A percentile compares a stretch with the other conserved stretches of the same genome.
phyloP scores from a whole-genome alignment of 1,140 invertebrate species.

The Drosophila pectinifera region DNA sequence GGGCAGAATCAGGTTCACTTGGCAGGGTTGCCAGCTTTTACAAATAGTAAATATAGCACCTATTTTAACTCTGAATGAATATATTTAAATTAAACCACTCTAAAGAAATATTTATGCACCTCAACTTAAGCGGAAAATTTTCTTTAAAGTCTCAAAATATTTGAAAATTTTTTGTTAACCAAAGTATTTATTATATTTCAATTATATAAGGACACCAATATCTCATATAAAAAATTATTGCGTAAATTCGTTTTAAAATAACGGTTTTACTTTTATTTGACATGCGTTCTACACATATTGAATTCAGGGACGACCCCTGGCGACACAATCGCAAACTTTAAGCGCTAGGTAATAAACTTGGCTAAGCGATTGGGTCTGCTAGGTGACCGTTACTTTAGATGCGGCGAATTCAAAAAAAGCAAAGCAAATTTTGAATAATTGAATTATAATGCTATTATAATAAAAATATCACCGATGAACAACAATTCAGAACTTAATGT shows the following conservation, averaged over 20 bases:
- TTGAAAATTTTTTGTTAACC: too few relatives aligned
- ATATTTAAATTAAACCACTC: too few relatives aligned
- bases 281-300: neutral
- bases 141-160: too few relatives aligned
- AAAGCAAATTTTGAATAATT: neutral
- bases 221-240: too few relatives aligned
- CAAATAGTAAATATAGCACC: neutral
- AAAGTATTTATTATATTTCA: too few relatives aligned
- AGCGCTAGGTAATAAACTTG: neutral
- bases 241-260: too few relatives aligned
- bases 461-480: too few relatives aligned
- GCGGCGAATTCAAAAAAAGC: neutral
- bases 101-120: too few relatives aligned
- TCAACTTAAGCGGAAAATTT: too few relatives aligned
- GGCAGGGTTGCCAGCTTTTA: constrained; percentile 3
- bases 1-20: constrained; percentile 39
- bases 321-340: neutral
- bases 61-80: neutral
- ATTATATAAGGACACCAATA: too few relatives aligned
- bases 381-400: neutral
- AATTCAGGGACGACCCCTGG: neutral
- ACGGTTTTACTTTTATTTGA: neutral
- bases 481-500: too few relatives aligned
- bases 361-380: neutral
- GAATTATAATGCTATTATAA: too few relatives aligned